Percentiles rank a stretch among this genome's conserved stretches.
Conservation (phyloP, 2,888 invertebrate species). For the Allygus modestus region DNA sequence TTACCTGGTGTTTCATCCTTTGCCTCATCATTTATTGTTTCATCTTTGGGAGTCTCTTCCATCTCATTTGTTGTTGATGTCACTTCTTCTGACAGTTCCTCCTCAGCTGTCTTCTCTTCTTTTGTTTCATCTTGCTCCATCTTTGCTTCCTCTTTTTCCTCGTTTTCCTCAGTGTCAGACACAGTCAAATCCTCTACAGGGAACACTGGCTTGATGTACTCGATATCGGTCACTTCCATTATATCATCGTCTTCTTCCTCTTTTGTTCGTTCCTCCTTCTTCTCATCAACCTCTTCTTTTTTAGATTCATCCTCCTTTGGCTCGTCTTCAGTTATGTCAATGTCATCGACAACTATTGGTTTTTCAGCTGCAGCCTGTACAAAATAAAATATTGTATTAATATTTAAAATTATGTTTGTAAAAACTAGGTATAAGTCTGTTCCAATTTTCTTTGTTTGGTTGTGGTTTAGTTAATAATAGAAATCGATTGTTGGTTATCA, state of each 20-base stretch:
- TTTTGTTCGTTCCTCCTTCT: constrained; percentile 63
- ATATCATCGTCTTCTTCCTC: constrained; percentile 58
- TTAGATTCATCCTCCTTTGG: constrained; percentile 58
- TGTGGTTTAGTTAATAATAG: no score
- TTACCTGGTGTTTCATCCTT: no score
- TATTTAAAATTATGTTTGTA: no score
- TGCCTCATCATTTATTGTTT: neutral
- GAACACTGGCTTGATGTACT: constrained; percentile 61
- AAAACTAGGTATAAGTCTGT: no score
- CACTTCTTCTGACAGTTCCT: constrained; percentile 65
- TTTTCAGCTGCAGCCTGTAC: constrained; percentile 48
- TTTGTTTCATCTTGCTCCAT: constrained; percentile 8
- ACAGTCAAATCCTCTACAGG: constrained; percentile 58
- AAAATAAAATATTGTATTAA: neutral
- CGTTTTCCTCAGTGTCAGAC: constrained; percentile 62
- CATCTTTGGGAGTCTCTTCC: constrained; percentile 2
- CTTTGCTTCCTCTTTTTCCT: constrained; percentile 65
- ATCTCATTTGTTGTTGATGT: constrained; percentile 15
- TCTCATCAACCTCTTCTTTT: constrained; percentile 63
- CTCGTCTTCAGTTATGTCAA: constrained; percentile 54
- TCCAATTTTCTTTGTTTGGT: no score
- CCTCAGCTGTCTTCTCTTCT: constrained; percentile 64
- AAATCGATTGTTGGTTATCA: no score
- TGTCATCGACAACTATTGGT: constrained; percentile 57
- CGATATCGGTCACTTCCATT: constrained; percentile 56